Percentiles rank a stretch among this genome's conserved stretches.
Conservation (phyloP, 1,140 invertebrate genomes). For the Anastrepha ludens region DNA sequence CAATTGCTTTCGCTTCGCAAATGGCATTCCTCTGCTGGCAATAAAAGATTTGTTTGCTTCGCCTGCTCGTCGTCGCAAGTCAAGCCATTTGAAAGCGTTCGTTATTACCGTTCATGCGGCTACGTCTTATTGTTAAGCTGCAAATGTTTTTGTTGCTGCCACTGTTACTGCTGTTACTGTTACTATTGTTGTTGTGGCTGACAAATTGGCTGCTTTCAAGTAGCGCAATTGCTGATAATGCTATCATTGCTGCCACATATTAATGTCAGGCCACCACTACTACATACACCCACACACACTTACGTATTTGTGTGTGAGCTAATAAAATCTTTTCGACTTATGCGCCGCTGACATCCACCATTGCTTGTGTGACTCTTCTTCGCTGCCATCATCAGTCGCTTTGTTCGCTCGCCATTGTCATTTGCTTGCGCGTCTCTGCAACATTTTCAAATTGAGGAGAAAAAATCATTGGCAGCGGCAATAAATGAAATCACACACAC, state of each 20-base stretch:
- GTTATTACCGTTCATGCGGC: slow-evolving; percentile 36
- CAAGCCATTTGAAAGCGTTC: slow-evolving; percentile 25
- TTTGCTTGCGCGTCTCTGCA: slow-evolving; percentile 23
- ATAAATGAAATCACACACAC: slow-evolving; percentile 16
- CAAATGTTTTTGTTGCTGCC: slow-evolving; percentile 21
- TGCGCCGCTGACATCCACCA: slow-evolving; percentile 1
- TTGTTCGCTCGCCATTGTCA: slow-evolving; percentile 47
- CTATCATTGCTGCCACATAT: slow-evolving; percentile 52
- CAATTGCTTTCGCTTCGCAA: slow-evolving; percentile 46
- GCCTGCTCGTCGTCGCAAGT: background rate
- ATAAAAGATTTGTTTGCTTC: slow-evolving; percentile 36
- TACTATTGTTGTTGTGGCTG: background rate
- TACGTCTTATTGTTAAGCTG: slow-evolving; percentile 16
- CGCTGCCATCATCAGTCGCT: slow-evolving; percentile 12
- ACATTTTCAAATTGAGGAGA: slow-evolving; percentile 39
- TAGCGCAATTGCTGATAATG: slow-evolving; percentile 51
- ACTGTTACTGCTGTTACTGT: background rate
- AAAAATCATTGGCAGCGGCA: slow-evolving; percentile 7
- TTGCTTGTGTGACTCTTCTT: slow-evolving; percentile 1
- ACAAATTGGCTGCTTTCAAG: slow-evolving; percentile 50
- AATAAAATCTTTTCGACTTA: background rate
- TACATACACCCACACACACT: background rate
- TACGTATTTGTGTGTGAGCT: background rate
- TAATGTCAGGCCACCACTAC: slow-evolving; percentile 25
- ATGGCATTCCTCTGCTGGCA: slow-evolving; percentile 35